phyloP scores from a whole-genome alignment of 2,797 vertebrate genomes.

The Salmo trutta region DNA sequence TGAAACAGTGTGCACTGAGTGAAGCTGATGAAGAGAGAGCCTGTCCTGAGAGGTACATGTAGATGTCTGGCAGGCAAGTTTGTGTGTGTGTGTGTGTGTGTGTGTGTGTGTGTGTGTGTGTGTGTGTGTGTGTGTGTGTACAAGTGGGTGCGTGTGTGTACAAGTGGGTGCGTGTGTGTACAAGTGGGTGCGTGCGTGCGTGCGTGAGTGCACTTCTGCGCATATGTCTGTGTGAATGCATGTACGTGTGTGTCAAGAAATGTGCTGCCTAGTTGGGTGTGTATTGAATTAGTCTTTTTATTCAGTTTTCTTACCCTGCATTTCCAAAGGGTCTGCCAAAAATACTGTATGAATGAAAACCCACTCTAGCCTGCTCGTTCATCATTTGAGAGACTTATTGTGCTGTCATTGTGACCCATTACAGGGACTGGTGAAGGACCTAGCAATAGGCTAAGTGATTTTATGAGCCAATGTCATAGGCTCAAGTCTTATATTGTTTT shows the following conservation, averaged over 20 bases:
- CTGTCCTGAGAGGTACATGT: conserved; percentile 69
- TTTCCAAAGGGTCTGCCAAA: conserved; percentile 56
- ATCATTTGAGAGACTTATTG: conserved; percentile 52
- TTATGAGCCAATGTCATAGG: conserved; percentile 64
- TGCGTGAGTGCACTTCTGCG: too few relatives aligned
- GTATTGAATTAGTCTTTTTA: conserved; percentile 47
- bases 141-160: too few relatives aligned
- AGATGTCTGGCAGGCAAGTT: conserved; percentile 66
- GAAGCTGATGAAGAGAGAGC: conserved; percentile 67
- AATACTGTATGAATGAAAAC: conserved; percentile 62
- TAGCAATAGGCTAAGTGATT: conserved; percentile 72
- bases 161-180: too few relatives aligned
- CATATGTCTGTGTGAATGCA: neutral
- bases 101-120: conserved; percentile 7
- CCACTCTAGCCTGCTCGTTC: conserved; percentile 60
- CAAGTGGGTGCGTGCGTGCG: neutral
- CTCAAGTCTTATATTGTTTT: conserved; percentile 68
- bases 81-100: conserved; percentile 38
- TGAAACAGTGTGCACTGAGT: conserved; percentile 73
- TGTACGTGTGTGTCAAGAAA: conserved; percentile 43
- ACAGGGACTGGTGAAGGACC: conserved; percentile 57
- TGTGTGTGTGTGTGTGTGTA: too few relatives aligned
- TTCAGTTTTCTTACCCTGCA: conserved; percentile 42
- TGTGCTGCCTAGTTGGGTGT: conserved; percentile 35
- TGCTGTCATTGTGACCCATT: conserved; percentile 64